Evolutionary conservation across 2,888 invertebrate genomes (phyloP), one percentile per base, ranked within the genome.

Genomic region (Protonemura montana): DNA sequence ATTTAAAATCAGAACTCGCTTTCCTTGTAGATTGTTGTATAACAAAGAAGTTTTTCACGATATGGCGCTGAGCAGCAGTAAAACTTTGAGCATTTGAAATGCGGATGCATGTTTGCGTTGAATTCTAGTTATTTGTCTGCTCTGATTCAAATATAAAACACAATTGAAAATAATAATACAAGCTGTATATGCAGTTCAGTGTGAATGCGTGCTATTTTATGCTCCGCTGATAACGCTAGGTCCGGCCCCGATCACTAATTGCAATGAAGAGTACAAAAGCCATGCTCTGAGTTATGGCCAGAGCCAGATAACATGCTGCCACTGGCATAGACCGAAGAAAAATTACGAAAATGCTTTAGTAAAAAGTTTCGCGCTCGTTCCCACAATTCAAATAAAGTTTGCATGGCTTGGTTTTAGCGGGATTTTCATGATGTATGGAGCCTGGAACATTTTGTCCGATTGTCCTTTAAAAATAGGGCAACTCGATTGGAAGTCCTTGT

Each of bases 371-470:
- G 82, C 5, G 82, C 13, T 82, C 82, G 30, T 82, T 82, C 30
- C 82, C 10, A 82, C 30, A 82, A 82, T 82, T 82, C 29, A 82
- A 82, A 82, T 82, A 3, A 82, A 82, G 82, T 82, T 82, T 82
- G 82, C 82, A 59, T 82, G 82, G 82, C 5, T 82, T 82, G 25
- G 29, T 82, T 28, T 30, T 21, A 82, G 25, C 16, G 30, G 29
- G 82, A 35, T 35, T 82, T 35, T 82, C 16, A 82, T 82, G 82
- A 82, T 30, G 25, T 82, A 82, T 82, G 29, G 35, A 28, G 78
- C 29, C 2, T 7, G 82, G 30, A 7, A 29, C 26, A 78, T 78
- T 82, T 29, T n/a, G 82, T 16, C 30, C 29, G 82, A 82, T 82
- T 82, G 82, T 82, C 30, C 30, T n/a, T 35, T 29, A 26, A 82